Evolutionary conservation across 2,797 vertebrate species (phyloP).

Genomic region (Eupleurogrammus muticus): DNA sequence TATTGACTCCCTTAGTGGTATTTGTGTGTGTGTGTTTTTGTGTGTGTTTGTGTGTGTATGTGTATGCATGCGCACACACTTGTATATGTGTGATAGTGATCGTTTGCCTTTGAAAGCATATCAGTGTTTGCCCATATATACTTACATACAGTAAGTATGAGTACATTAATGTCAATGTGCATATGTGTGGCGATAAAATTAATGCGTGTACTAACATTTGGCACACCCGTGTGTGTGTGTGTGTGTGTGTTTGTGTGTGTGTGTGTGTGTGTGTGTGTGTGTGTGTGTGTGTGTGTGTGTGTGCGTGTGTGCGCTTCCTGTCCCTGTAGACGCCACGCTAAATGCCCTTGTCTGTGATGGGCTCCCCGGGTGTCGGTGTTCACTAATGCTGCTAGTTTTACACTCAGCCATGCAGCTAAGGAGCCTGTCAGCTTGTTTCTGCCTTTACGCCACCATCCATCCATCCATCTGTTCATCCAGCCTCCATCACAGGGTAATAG

Average conservation of each 20-base stretch:
- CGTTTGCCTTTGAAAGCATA: conserved; percentile 33
- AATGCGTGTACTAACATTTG: conserved; percentile 34
- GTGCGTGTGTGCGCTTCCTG: not conserved
- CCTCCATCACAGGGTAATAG: conserved; percentile 50
- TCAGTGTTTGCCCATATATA: conserved; percentile 45
- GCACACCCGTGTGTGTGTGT: conserved; percentile 29
- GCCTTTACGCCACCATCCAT: conserved; percentile 45
- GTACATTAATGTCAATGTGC: conserved; percentile 47
- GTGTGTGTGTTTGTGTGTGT: conserved; percentile 15
- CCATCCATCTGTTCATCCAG: conserved; percentile 53
- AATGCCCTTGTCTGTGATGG: conserved; percentile 82
- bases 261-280: conserved; percentile 1
- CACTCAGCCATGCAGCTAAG: conserved; percentile 82
- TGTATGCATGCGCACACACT: too few relatives aligned
- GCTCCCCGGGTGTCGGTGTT: conserved; percentile 83
- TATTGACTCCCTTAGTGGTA: conserved; percentile 91
- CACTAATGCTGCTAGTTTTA: conserved; percentile 86
- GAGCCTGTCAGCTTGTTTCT: conserved; percentile 75
- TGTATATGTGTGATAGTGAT: conserved; percentile 22
- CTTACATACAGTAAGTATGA: conserved; percentile 41
- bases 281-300: not conserved
- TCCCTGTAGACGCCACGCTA: conserved; percentile 50
- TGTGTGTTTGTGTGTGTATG: conserved; percentile 47
- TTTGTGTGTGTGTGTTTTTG: conserved; percentile 45
- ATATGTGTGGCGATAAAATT: conserved; percentile 56